Base-by-base conservation (phyloP, 2,113 vertebrate genomes). In the Abramis brama region DNA sequence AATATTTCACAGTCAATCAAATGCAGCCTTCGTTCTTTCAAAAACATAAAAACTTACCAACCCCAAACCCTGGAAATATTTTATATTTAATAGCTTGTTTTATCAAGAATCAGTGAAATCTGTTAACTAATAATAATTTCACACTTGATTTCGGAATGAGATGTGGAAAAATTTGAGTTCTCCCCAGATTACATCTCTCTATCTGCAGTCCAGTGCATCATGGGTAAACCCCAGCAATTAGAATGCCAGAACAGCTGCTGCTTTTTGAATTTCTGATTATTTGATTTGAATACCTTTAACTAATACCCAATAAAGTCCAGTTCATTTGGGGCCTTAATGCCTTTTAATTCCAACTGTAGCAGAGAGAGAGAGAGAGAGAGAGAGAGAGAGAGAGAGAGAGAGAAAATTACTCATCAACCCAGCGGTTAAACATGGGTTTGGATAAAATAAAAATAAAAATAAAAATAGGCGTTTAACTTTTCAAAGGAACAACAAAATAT, bases 191-290 rank as follows among this genome's bases (percentile, higher is more conserved):
- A 12, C 45, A 68, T 21, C 47, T 27, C 36, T 15, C 30, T 21
- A 15, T 33, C 52, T 45, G 5, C 23, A 75, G 85, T 25, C 27
- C 6, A 52, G n/a, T 77, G 66, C 66, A 60, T 13, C 2, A 2
- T 81, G 66, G 77, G 74, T 86, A 83, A 88, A 74, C 62, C 83
- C 45, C 81, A 66, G 64, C 85, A 85, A 79, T 77, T 66, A 25
- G 27, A 71, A 74, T 78, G 68, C 86, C 83, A 75, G 75, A 85
- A 76, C 89, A 88, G 86, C 89, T 89, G 88, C 79, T 79, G 55
- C 76, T 84, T 87, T 84, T 85, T 74, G 83, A 62, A 75, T 68
- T 21, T 80, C 25, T 77, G 87, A 87, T 85, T 74, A 76, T 87
- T 81, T 86, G 59, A 78, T 88, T 88, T 59, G 76, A 52, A 52